Conservation (phyloP, 2,888 invertebrate species). For the Plebejus melissa region DNA sequence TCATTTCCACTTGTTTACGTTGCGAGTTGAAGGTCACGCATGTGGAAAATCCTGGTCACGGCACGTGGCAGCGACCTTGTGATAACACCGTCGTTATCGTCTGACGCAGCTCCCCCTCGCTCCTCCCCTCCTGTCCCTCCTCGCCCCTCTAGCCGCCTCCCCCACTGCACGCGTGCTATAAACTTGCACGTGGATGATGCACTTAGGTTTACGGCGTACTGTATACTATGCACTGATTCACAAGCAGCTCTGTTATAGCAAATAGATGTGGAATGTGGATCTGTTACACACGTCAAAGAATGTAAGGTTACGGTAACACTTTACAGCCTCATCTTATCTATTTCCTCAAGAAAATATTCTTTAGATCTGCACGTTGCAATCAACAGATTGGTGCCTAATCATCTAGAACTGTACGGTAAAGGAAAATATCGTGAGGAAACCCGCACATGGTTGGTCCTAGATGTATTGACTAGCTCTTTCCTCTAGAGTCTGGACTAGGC, state of each 20-base stretch:
- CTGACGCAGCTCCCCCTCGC: slow-evolving; percentile 20
- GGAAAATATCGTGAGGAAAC: too few relatives aligned
- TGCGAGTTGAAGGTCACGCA: slow-evolving; percentile 4
- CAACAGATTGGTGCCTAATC: not conserved
- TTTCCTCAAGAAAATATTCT: not conserved
- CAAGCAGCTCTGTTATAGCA: not conserved
- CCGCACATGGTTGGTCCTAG: too few relatives aligned
- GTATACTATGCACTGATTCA: not conserved
- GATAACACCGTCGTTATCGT: slow-evolving; percentile 23
- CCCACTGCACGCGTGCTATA: slow-evolving; percentile 38
- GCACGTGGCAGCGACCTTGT: slow-evolving; percentile 23
- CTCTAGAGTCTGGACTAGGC: too few relatives aligned
- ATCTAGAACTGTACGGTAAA: too few relatives aligned
- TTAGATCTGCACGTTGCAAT: not conserved
- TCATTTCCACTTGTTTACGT: slow-evolving; percentile 17
- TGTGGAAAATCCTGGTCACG: slow-evolving; percentile 18
- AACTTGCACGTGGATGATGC: slow-evolving; percentile 59
- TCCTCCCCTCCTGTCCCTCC: slow-evolving; percentile 14
- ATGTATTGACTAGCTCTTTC: too few relatives aligned
- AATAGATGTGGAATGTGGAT: not conserved
- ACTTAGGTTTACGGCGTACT: slow-evolving; percentile 3
- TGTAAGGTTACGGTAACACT: not conserved
- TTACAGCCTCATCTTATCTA: not conserved
- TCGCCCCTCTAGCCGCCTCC: slow-evolving; percentile 16
- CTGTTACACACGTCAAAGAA: not conserved